Evolutionary conservation across 1,140 invertebrate species (phyloP), one percentile per base, ranked within the genome.

Genomic region (Marisa cornuarietis): DNA sequence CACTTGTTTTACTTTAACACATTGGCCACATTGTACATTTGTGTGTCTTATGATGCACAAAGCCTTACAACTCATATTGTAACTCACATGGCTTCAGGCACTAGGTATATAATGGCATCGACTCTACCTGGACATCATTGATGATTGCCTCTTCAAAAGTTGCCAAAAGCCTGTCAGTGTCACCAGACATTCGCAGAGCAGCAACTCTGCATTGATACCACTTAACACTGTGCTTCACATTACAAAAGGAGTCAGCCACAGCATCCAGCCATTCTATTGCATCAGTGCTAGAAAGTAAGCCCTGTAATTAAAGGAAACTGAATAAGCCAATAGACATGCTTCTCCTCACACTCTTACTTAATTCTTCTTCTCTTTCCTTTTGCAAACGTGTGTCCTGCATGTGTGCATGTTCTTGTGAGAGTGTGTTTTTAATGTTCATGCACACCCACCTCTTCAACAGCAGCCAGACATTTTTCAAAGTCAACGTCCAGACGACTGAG

Each of bases 111-210:
- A n/a, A 31, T 31, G 26, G 22, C 11, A 14, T 68, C 10, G 6
- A n/a, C 65, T 51, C 10, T 69, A 77, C 76, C 76, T 77, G 76
- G 20, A 63, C 76, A n/a, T 26, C 26, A 52, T 77, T 31, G 51
- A 77, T 52, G n/a, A 77, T 68, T n/a, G 76, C 76, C 76, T 77
- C 16, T 26, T 77, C 76, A 69, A 77, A 77, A n/a, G 24, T 51
- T 16, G 31, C 76, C 63, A 77, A 63, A 20, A 77, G 3, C n/a
- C 26, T n/a, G 24, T 77, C 65, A 13, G 31, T 11, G 26, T 77
- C 76, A 8, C 63, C 76, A 20, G 31, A 31, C n/a, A 24, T n/a
- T 54, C 52, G 66, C 42, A 68, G 65, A 18, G 63, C 76, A 14
- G 76, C 76, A 62, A 77, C 76, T 11, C 20, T 22, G 51, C 76